Evolutionary conservation across 2,113 vertebrate species (phyloP), one percentile per base, ranked within the genome.

Genomic region (Cryptoleucopteryx plumbea): DNA sequence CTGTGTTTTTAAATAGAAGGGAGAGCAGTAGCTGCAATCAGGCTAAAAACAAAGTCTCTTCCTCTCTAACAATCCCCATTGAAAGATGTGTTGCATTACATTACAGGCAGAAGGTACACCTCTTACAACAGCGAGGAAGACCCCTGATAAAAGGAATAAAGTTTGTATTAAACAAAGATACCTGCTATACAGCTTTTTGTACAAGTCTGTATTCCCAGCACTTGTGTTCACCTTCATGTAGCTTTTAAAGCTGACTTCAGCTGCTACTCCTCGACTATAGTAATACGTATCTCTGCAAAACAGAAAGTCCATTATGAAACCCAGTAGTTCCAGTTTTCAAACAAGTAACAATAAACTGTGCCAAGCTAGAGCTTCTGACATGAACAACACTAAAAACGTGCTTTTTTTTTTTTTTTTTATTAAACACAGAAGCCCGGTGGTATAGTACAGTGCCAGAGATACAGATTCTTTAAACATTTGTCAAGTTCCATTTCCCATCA

Each of bases 171-270:
- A 72, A 59, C 10, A 31, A 27, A 79, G 16, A 2, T 90, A 98
- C 98, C 98, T 98, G 95, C 48, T 96, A 68, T 97, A 98, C 10
- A 98, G 95, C 32, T 94, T 98, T n/a, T 98, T 96, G 45, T 98
- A 98, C 66, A 98, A 65, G 13, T 98, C 98, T 16, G 26, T 20
- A 5, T 82, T 85, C 62, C 78, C 80, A 6, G 97, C 85, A 31
- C 98, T 98, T 2, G 26, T 29, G 68, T 98, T 98, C 84, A 98
- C 36, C 78, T 97, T 98, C 98, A 98, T 93, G 55, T 97, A 98
- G 88, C 74, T 97, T 22, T 87, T 88, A 38, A 95, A 94, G 21
- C 50, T 61, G 4, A 14, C 84, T 7, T 81, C 83, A 43, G 94
- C 25, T 6, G 1, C 16, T 4, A 97, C 23, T 19, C 95, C 95